A percentile compares a stretch with the other conserved stretches of the same genome.
Evolutionary conservation across 2,888 invertebrate genomes (phyloP).

Genomic region (Alviniconcha strummeri): DNA sequence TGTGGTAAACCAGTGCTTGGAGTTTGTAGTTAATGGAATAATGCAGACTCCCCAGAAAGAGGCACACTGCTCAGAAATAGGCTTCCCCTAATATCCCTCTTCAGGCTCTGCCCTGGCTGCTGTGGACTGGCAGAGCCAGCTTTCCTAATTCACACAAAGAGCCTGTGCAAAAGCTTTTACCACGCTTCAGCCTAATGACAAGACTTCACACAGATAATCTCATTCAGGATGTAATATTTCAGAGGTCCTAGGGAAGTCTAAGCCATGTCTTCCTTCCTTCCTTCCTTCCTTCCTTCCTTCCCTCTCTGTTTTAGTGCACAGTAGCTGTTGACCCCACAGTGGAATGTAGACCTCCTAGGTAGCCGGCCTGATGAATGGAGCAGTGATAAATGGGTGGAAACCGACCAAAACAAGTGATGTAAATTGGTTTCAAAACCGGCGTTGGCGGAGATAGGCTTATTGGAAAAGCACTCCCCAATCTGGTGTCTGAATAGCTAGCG

Average conservation of each 20-base stretch:
- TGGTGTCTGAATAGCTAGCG: too few species aligned
- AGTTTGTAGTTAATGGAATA: too few species aligned
- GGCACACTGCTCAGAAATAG: too few species aligned
- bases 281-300: not conserved
- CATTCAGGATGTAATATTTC: conserved; percentile 25
- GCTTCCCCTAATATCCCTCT: too few species aligned
- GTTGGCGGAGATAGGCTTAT: too few species aligned
- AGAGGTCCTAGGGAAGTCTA: conserved; percentile 14
- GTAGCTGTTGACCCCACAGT: not conserved
- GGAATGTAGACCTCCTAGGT: conserved; percentile 15
- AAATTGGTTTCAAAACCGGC: not conserved
- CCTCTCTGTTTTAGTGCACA: conserved; percentile 20
- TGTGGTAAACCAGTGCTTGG: too few species aligned
- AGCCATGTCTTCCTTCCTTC: not conserved
- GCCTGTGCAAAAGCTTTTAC: too few species aligned
- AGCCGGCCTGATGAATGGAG: conserved; percentile 19
- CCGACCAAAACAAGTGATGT: conserved; percentile 5
- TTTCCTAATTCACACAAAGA: too few species aligned
- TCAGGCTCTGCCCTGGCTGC: too few species aligned
- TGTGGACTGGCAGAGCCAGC: too few species aligned
- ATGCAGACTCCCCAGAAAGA: too few species aligned
- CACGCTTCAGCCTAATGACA: not conserved
- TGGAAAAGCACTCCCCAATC: too few species aligned
- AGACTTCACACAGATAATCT: not conserved
- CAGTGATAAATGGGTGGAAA: conserved; percentile 13